phyloP scores from a whole-genome alignment of 2,113 vertebrate species.

The Montifringilla adamsi region DNA sequence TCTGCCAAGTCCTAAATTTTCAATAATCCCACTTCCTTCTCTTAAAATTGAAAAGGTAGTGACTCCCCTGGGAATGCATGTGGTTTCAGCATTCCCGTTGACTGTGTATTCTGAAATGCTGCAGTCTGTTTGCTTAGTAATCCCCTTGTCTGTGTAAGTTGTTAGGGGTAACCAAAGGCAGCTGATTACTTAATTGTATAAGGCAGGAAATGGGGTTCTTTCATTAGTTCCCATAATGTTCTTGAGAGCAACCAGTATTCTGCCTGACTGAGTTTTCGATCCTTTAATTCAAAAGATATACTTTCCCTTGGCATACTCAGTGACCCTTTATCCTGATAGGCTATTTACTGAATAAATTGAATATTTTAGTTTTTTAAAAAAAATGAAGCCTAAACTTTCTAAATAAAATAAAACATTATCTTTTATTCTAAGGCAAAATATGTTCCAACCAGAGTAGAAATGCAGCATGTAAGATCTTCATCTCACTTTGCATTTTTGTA shows the following conservation, averaged over 20 bases:
- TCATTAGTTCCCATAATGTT: conserved; percentile 76
- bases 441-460: neutral
- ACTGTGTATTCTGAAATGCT: conserved; percentile 63
- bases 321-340: conserved; percentile 18
- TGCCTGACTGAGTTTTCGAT: conserved; percentile 67
- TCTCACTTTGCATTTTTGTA: neutral
- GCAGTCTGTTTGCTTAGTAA: conserved; percentile 75
- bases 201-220: conserved; percentile 75
- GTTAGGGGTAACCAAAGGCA: conserved; percentile 82
- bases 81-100: conserved; percentile 61
- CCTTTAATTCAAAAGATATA: conserved; percentile 65
- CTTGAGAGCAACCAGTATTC: conserved; percentile 65
- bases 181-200: conserved; percentile 79
- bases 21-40: conserved; percentile 71
- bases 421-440: neutral
- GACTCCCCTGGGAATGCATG: conserved; percentile 64
- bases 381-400: neutral
- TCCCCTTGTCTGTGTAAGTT: conserved; percentile 75
- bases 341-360: conserved; percentile 33
- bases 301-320: conserved; percentile 22
- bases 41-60: conserved; percentile 62
- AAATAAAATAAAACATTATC: neutral
- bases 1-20: conserved; percentile 47
- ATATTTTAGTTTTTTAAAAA: neutral
- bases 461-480: neutral